These are phyloP conservation scores for Lophotis ruficrista DNA, from an alignment of 2,113 vertebrate genomes.

Conservation along the genomic window DNA sequence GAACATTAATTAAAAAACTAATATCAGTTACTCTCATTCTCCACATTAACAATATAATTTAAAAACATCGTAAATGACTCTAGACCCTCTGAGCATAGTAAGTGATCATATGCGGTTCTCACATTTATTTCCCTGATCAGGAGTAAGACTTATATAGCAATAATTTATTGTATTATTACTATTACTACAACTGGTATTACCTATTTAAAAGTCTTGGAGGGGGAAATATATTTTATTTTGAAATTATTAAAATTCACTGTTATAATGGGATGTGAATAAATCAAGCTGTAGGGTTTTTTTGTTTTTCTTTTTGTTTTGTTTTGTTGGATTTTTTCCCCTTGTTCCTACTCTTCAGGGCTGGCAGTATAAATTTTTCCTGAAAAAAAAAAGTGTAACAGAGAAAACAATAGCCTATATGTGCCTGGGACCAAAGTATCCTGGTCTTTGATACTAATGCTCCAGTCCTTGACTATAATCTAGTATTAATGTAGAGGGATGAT, in stretches of 20 bases:
- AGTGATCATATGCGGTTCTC: background rate
- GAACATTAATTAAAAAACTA: conserved; percentile 46
- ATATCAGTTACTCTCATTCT: background rate
- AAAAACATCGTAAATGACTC: background rate
- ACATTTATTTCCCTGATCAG: background rate
- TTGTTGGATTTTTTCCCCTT: background rate
- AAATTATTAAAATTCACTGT: background rate
- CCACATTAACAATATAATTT: conserved; percentile 2
- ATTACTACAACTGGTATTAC: background rate
- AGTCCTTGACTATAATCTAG: background rate
- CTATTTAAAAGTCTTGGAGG: conserved; percentile 4
- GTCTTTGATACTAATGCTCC: background rate
- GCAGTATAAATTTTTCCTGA: background rate
- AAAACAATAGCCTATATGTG: background rate
- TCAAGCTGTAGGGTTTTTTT: background rate
- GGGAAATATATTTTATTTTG: background rate
- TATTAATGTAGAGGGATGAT: background rate
- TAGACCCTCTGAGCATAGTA: background rate
- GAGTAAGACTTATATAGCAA: background rate
- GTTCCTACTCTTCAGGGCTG: background rate
- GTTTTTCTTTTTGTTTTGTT: background rate
- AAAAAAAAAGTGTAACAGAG: background rate
- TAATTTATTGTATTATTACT: background rate
- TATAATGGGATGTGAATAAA: background rate
- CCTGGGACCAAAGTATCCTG: background rate